Evolutionary conservation across 2,888 invertebrate genomes (phyloP), one percentile per base, ranked within the genome.

Genomic region (Mimumesa dahlbomi): DNA sequence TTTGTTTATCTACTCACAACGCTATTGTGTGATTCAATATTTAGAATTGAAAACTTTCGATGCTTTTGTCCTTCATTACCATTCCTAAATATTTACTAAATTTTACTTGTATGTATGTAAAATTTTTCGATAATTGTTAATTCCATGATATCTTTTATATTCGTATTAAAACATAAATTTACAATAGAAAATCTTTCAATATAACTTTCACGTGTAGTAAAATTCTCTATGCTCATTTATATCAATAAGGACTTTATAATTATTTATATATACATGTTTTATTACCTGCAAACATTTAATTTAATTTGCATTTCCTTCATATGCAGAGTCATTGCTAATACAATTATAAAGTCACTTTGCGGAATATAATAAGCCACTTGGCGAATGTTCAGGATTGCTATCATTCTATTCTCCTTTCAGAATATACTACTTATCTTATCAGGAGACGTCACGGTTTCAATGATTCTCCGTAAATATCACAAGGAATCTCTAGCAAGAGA

Each of bases 371-470:
- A 52, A 45, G 14, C 2, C 36, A 40, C 14, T 45, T 34, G 50
- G 42, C 9, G 56, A 52, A 38, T 56, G 45, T 36, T 54, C 14
- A 40, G 6, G 38, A 45, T 52, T 63, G 61, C 73, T 79, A 78
- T 78, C 78, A 21, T 70, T 52, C 54, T 48, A 73, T 73, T 61
- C 62, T 59, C 50, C 36, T 62, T 70, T 59, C 48, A 25, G 43
- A 53, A 62, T 13, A 25, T 54, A 50, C 31, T 21, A 11, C 34
- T 67, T 79, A 79, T 78, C 78, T 78, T 78, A 78, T 78, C 78
- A 45, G 34, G 14, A 58, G 43, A 6, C 50, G 67, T 56, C 59
- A 50, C 48, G 42, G 25, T 53, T 62, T 53, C 61, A 31, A 58
- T 13, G 52, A 50, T 48, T 70, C 54, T 43, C 45, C 61, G 46